These are phyloP conservation scores for Arenaria interpres DNA, from an alignment of 2,113 vertebrate species.

Conservation along the genomic window DNA sequence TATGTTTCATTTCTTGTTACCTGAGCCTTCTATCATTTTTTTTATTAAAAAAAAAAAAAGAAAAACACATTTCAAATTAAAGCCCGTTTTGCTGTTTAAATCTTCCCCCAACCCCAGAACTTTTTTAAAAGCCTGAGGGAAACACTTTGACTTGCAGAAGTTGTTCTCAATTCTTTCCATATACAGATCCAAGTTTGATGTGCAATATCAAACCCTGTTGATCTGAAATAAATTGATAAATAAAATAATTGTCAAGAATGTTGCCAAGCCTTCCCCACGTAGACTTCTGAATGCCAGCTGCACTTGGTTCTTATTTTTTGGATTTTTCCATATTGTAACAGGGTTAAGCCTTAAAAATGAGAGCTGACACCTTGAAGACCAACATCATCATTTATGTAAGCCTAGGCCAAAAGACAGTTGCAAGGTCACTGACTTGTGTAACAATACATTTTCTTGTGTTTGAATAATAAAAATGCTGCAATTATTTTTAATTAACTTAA, in stretches of 20 bases:
- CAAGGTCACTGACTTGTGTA: background rate
- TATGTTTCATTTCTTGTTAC: background rate
- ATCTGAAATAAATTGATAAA: conserved; percentile 51
- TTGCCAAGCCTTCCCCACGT: conserved; percentile 11
- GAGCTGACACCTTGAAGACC: background rate
- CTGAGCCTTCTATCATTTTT: background rate
- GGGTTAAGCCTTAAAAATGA: background rate
- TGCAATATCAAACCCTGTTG: background rate
- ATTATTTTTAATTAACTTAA: conserved; percentile 21
- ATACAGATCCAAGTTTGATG: background rate
- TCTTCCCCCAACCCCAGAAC: background rate
- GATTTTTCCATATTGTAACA: background rate
- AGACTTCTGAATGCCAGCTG: background rate
- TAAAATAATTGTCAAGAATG: conserved; percentile 45
- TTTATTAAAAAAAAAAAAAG: background rate
- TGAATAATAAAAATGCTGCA: background rate
- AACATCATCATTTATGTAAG: background rate
- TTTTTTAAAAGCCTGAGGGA: background rate
- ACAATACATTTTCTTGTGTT: background rate
- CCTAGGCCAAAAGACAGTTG: background rate
- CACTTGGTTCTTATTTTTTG: conserved; percentile 24
- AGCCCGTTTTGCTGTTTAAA: background rate
- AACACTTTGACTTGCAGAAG: background rate
- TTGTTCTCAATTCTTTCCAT: background rate
- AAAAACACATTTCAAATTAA: background rate